Evolutionary conservation across 2,797 vertebrate genomes (phyloP).

Genomic region (Xyrichtys novacula): DNA sequence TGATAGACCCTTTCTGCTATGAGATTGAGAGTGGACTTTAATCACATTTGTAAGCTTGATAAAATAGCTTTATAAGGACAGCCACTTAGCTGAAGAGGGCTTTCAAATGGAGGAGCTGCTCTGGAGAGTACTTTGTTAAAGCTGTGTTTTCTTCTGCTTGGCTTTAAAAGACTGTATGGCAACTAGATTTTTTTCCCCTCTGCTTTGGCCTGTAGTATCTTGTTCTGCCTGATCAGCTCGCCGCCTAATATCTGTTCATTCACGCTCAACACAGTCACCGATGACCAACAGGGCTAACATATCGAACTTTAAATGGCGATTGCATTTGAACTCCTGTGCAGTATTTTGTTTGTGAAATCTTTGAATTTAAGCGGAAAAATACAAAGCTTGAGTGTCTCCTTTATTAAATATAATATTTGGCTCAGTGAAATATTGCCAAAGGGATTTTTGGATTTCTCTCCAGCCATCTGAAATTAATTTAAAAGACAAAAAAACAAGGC

Average conservation of each 20-base stretch:
- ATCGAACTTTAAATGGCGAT: constrained; percentile 20
- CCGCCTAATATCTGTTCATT: constrained; percentile 22
- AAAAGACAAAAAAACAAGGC: too few relatives aligned
- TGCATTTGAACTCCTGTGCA: constrained; percentile 2
- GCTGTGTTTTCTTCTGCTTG: constrained; percentile 19
- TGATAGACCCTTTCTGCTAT: background rate
- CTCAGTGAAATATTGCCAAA: too few relatives aligned
- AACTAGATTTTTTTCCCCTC: constrained; percentile 30
- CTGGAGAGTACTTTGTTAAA: constrained; percentile 52
- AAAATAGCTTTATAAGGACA: constrained; percentile 24
- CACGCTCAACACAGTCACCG: constrained; percentile 10
- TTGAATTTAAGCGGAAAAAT: constrained; percentile 4
- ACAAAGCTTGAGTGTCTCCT: too few relatives aligned
- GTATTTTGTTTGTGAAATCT: background rate
- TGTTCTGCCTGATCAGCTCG: constrained; percentile 45
- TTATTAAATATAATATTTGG: too few relatives aligned
- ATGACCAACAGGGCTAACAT: background rate
- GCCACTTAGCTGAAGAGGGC: constrained; percentile 35
- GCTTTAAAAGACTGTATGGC: constrained; percentile 36
- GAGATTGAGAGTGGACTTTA: constrained; percentile 19
- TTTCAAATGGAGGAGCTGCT: constrained; percentile 37
- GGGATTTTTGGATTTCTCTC: too few relatives aligned
- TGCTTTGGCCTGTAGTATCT: constrained; percentile 30
- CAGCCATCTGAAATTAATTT: too few relatives aligned
- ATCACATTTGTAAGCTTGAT: constrained; percentile 40